A percentile compares a stretch with the other conserved stretches of the same genome.
Evolutionary conservation across 2,797 vertebrate species (phyloP).

Genomic region (Nyctalus aviator): DNA sequence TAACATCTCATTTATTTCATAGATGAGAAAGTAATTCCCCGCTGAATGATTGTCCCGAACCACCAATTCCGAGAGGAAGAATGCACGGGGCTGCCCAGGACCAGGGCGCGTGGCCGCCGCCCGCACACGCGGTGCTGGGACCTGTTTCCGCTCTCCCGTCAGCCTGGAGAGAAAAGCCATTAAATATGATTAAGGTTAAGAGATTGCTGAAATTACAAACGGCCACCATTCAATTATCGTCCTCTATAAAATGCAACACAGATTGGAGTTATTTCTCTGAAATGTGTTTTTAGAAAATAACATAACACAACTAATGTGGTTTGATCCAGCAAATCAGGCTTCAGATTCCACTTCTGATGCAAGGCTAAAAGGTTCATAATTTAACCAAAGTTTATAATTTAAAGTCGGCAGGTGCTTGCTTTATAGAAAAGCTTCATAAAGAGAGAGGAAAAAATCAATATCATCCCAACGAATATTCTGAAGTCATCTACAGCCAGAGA

Average conservation of each 20-base stretch:
- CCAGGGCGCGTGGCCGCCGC: slow-evolving; percentile 81
- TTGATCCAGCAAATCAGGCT: slow-evolving; percentile 89
- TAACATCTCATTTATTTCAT: slow-evolving; percentile 91
- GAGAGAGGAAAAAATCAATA: slow-evolving; percentile 78
- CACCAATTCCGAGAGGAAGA: slow-evolving; percentile 89
- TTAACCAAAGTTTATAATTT: slow-evolving; percentile 87
- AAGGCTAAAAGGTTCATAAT: slow-evolving; percentile 89
- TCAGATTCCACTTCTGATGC: slow-evolving; percentile 86
- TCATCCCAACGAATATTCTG: slow-evolving; percentile 71
- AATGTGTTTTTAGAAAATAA: slow-evolving; percentile 91
- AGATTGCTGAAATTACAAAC: slow-evolving; percentile 92
- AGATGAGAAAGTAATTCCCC: slow-evolving; percentile 91
- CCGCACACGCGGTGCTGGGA: slow-evolving; percentile 83
- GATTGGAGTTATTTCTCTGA: slow-evolving; percentile 90
- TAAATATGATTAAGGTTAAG: slow-evolving; percentile 93
- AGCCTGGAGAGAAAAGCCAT: slow-evolving; percentile 92
- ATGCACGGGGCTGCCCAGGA: slow-evolving; percentile 87
- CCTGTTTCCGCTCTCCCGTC: slow-evolving; percentile 86
- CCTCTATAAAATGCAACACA: slow-evolving; percentile 90
- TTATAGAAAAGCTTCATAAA: slow-evolving; percentile 74
- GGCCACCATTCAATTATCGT: slow-evolving; percentile 92
- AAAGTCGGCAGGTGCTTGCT: slow-evolving; percentile 79
- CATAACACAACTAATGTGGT: slow-evolving; percentile 90
- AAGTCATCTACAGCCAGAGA: slow-evolving; percentile 79
- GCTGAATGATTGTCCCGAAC: slow-evolving; percentile 90